A percentile compares a stretch with the other conserved stretches of the same genome.
phyloP scores from a whole-genome alignment of 2,113 vertebrate species.

The Polypterus bichir region DNA sequence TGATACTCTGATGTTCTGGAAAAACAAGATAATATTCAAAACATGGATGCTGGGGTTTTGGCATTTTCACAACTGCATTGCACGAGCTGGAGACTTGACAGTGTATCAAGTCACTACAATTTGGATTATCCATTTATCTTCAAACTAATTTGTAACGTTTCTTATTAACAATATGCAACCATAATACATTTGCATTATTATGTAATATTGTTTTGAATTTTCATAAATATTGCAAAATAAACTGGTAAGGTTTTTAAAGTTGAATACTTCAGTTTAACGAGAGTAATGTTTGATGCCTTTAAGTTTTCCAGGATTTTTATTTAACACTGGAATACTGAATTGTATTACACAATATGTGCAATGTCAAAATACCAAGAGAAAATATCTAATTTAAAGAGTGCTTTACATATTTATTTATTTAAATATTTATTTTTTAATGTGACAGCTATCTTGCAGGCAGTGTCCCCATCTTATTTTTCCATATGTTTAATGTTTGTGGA shows the following conservation, averaged over 20 bases:
- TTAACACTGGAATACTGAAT: slow-evolving; percentile 31
- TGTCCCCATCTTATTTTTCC: slow-evolving; percentile 40
- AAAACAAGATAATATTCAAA: slow-evolving; percentile 1
- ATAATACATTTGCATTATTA: slow-evolving; percentile 66
- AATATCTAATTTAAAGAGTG: background rate
- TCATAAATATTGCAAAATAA: slow-evolving; percentile 22
- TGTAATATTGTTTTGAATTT: slow-evolving; percentile 42
- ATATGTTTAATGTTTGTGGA: slow-evolving; percentile 34
- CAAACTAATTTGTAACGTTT: slow-evolving; percentile 53
- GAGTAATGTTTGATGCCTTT: slow-evolving; percentile 10
- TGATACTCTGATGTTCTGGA: slow-evolving; percentile 46
- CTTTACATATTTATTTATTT: background rate
- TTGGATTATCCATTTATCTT: slow-evolving; percentile 50
- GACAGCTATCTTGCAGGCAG: slow-evolving; percentile 38
- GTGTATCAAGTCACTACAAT: slow-evolving; percentile 36
- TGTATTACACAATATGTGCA: slow-evolving; percentile 51
- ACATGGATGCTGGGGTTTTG: slow-evolving; percentile 20
- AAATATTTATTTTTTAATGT: slow-evolving; percentile 43
- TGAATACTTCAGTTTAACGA: slow-evolving; percentile 9
- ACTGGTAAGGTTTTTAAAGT: slow-evolving; percentile 3
- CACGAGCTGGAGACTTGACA: slow-evolving; percentile 38
- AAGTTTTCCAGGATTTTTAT: slow-evolving; percentile 21
- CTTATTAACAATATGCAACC: slow-evolving; percentile 63
- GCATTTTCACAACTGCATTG: slow-evolving; percentile 32
- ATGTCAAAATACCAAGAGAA: slow-evolving; percentile 12